Evolutionary conservation across 1,140 invertebrate genomes (phyloP), one percentile per base, ranked within the genome.

Genomic region (Drosophila santomea): DNA sequence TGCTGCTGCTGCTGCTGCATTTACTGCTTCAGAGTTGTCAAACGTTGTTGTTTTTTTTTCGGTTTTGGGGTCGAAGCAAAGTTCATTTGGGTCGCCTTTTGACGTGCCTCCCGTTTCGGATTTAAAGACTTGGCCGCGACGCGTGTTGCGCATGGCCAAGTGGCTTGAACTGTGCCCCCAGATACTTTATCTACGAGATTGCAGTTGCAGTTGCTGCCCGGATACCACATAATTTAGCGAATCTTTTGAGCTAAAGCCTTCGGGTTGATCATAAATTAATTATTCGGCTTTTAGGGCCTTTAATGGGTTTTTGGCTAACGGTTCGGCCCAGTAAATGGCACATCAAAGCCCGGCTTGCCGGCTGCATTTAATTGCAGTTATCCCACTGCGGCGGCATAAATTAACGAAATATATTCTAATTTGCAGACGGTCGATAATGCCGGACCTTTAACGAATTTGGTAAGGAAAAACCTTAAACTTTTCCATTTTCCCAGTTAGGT

Each of bases 221-320:
- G 39, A 10, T 74, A 86, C 59, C 79, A 85, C 81, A 85, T 86
- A 81, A 86, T 85, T 85, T 86, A 74, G 74, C 78, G 59, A 79
- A 61, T 64, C 54, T 61, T 35, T n/a, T 35, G 28, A 35, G 38
- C 11, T 25, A 61, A 61, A 15, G 7, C 39, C 28, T 32, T 47
- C 17, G 23, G 23, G n/a, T 14, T 17, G 28, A 50, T 71, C 43
- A 71, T 71, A 58, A 71, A 71, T 36, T 71, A 71, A 71, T 71
- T 71, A 71, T 50, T 71, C 44, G 39, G 64, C 52, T 41, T 15
- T 71, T 71, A 41, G 23, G 14, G n/a, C 17, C 20, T 36, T 56
- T 56, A 56, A 69, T 68, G 50, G 50, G 20, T 11, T 32, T 54
- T 71, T 10, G 12, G n/a, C 45, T 44, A 64, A 64, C 60, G 36